A percentile compares a stretch with the other conserved stretches of the same genome.
Conservation (phyloP, 2,888 invertebrate genomes). For the Stomorhina lunata region DNA sequence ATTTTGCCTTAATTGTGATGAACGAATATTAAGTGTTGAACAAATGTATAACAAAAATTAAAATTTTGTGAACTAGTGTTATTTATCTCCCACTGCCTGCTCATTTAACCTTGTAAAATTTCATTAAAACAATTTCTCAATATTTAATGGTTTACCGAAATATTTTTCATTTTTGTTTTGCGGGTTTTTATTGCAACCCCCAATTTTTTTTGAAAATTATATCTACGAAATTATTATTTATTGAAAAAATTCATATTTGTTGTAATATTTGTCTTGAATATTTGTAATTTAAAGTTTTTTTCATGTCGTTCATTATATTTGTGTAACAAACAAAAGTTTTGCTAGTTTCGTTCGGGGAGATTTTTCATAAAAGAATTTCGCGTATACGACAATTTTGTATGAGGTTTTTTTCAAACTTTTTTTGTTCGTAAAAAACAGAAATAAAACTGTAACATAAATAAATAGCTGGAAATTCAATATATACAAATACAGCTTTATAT, state of each 20-base stretch:
- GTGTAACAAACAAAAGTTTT: constrained; percentile 29
- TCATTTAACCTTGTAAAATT: background rate
- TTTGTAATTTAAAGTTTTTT: background rate
- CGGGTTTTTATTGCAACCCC: background rate
- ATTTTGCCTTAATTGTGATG: too few relatives aligned
- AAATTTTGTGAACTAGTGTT: too few relatives aligned
- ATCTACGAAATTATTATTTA: constrained; percentile 21
- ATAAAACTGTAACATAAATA: constrained; percentile 28
- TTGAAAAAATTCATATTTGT: constrained; percentile 35
- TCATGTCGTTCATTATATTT: background rate
- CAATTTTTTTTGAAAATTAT: constrained; percentile 30
- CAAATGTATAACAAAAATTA: too few relatives aligned
- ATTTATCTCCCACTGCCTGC: background rate
- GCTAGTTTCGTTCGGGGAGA: background rate
- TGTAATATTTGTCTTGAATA: constrained; percentile 20
- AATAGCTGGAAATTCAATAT: constrained; percentile 39
- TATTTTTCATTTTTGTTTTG: background rate
- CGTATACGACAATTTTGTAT: constrained; percentile 37
- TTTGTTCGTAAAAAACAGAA: constrained; percentile 22
- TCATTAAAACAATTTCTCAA: background rate
- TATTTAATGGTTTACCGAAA: too few relatives aligned
- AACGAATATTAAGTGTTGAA: too few relatives aligned
- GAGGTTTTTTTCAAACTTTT: background rate
- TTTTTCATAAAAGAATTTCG: background rate
- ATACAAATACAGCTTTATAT: constrained; percentile 9